phyloP scores from a whole-genome alignment of 2,113 vertebrate species.

The Glaucidium brasilianum region DNA sequence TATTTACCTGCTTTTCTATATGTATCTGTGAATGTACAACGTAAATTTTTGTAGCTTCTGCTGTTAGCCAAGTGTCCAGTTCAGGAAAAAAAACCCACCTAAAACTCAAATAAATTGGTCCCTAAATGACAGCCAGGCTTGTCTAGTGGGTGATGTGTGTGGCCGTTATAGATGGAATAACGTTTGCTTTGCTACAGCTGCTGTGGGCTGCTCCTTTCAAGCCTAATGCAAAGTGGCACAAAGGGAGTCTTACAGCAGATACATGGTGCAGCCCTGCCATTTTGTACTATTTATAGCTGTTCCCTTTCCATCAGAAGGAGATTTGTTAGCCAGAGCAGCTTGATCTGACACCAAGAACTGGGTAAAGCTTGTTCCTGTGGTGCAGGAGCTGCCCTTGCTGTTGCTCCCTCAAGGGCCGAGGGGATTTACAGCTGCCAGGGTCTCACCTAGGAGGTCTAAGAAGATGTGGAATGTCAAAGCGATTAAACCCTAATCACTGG shows the following conservation, averaged over 20 bases:
- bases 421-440: not conserved
- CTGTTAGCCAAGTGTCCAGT: not conserved
- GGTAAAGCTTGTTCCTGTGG: not conserved
- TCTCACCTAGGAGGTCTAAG: constrained; percentile 7
- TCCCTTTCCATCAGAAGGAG: not conserved
- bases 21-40: not conserved
- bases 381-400: not conserved
- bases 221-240: not conserved
- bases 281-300: not conserved
- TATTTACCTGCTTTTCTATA: not conserved
- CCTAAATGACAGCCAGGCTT: not conserved
- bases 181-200: not conserved
- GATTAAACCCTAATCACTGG: not conserved
- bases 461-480: constrained; percentile 8
- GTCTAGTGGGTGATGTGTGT: not conserved
- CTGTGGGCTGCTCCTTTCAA: not conserved
- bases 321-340: not conserved
- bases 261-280: fast-evolving
- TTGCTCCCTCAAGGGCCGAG: not conserved
- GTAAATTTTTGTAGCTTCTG: not conserved
- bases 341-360: not conserved
- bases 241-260: not conserved
- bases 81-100: not conserved
- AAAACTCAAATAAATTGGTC: not conserved
- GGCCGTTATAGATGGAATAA: not conserved